Conservation (phyloP, 2,797 vertebrate species). For the Myotis planiceps region DNA sequence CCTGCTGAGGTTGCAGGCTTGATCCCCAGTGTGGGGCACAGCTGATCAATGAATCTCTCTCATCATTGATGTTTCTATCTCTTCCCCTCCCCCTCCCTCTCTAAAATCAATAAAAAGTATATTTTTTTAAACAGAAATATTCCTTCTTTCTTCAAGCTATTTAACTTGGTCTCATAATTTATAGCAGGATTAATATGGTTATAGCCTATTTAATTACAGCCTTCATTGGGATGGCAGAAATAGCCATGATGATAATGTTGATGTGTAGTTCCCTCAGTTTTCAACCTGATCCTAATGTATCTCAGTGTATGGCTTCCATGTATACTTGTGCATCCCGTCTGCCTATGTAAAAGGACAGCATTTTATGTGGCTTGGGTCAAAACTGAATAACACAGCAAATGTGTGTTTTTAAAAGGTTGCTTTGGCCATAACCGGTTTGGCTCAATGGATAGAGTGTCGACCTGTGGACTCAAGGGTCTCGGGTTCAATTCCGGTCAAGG, state of each 20-base stretch:
- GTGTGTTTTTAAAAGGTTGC: neutral
- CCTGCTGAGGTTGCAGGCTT: neutral
- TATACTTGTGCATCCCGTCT: neutral
- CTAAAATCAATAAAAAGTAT: neutral
- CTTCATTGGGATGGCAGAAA: neutral
- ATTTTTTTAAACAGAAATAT: neutral
- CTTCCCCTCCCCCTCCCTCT: neutral
- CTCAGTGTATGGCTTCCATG: neutral
- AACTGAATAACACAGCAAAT: slow-evolving; percentile 29
- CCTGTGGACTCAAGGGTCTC: too few relatives aligned
- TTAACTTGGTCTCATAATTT: neutral
- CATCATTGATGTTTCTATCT: neutral
- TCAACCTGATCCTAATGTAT: neutral
- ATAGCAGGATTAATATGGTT: neutral
- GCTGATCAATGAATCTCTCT: neutral
- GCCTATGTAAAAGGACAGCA: neutral
- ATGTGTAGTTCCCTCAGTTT: neutral
- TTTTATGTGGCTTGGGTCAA: neutral
- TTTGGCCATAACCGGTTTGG: too few relatives aligned
- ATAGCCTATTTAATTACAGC: neutral
- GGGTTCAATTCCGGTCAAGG: too few relatives aligned
- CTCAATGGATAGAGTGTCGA: too few relatives aligned
- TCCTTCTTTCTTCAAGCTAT: neutral
- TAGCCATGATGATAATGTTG: neutral
- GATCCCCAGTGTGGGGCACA: neutral